Base-by-base conservation (phyloP, 2,797 vertebrate genomes). In the Stomatorhinus walkeri region DNA sequence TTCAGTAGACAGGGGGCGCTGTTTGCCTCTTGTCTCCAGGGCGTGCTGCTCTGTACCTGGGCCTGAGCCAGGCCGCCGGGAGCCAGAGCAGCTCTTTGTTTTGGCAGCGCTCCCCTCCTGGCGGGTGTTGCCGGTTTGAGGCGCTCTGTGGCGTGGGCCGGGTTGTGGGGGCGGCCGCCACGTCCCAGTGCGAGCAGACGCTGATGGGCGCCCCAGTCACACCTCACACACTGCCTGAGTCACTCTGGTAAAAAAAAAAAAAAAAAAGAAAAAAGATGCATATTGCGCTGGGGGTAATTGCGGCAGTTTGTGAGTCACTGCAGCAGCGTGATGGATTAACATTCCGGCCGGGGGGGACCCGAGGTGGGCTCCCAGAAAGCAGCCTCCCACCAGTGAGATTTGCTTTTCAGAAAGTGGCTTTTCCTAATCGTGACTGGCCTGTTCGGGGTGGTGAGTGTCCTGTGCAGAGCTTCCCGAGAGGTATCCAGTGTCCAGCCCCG, bases 251-350 rank as follows among this genome's bases (percentile, higher is more conserved):
- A 64, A 84, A 81, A 40, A 36, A 10, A 43, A 7, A 46, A 46
- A 46, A 7, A 48, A 48, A 48, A 46, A 7, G 9, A 48, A 48
- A 48, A 51, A 51, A 51, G 43, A 61, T 48, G 10, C 49, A 16
- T 36, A 22, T 86, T 43, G 36, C 43, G 6, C 14, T 61, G 19
- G 16, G n/a, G 61, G 6, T 72, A 52, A 72, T 86, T 86, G 43
- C 10, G 19, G 24, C 14, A 6, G 46, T 72, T 72, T 84, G 43
- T 89, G 83, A 89, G 22, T 86, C 88, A 86, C 24, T 59, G 59
- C 88, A 36, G 88, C 59, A 14, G 46, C 14, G 83, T 54, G 59
- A 52, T 28, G 49, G 83, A 76, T 56, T 46, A 76, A 46, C 28
- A 8, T 9, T 9, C 14, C 0, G 61, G 32, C 1, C 22, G 4